Evolutionary conservation across 1,140 invertebrate species (phyloP).

Genomic region (Cardiocondyla obscurior): DNA sequence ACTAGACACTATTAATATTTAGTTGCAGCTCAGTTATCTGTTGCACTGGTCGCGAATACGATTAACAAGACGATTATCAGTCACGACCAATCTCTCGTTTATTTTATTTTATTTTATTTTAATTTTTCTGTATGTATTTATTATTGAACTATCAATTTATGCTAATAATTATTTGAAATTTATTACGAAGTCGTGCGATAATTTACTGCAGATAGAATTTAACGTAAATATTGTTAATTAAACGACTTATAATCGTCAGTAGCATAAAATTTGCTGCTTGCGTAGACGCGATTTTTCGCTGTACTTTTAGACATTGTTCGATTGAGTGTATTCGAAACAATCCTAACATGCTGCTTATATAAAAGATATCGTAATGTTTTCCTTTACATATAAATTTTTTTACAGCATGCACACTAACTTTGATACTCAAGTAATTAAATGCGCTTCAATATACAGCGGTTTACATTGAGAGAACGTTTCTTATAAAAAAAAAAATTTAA

Average conservation of each 20-base stretch:
- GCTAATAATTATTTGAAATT: background rate
- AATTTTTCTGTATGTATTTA: background rate
- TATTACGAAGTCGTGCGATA: background rate
- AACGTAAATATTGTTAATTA: background rate
- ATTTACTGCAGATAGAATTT: conserved; percentile 6
- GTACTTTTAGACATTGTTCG: conserved; percentile 7
- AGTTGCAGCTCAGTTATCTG: conserved; percentile 20
- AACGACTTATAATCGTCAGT: conserved; percentile 13
- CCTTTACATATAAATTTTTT: background rate
- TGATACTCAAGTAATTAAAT: background rate
- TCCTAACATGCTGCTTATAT: conserved; percentile 19
- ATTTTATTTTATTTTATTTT: background rate
- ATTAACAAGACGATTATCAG: background rate
- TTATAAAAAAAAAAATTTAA: background rate
- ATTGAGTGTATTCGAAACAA: conserved; percentile 31
- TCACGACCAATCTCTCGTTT: background rate
- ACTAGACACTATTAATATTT: conserved; percentile 35
- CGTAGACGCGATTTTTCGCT: conserved; percentile 5
- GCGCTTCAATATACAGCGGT: background rate
- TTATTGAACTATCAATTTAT: background rate
- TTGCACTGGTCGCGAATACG: background rate
- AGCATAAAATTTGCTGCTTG: background rate
- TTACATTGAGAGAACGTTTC: conserved; percentile 35
- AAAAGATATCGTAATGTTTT: background rate
- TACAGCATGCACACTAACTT: background rate